phyloP scores from a whole-genome alignment of 2,113 vertebrate species.

The Eptatretus burgeri region DNA sequence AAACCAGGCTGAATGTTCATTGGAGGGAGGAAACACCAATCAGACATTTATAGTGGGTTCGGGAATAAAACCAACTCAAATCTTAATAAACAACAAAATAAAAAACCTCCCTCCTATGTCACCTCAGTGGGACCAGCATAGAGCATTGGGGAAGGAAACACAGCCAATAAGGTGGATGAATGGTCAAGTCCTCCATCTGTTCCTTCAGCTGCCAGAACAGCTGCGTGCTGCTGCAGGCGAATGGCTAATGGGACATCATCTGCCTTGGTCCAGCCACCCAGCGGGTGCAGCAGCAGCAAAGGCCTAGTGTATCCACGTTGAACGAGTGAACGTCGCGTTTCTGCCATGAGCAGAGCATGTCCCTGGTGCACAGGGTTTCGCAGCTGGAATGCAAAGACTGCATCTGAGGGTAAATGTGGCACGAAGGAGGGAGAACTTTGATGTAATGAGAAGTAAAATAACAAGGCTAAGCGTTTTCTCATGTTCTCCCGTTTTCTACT shows the following conservation, averaged over 20 bases:
- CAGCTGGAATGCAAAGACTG: conserved; percentile 84
- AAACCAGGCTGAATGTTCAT: too few species aligned
- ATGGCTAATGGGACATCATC: conserved; percentile 72
- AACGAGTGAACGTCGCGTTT: conserved; percentile 56
- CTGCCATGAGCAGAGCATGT: conserved; percentile 77
- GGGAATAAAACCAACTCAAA: too few species aligned
- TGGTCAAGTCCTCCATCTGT: conserved; percentile 57
- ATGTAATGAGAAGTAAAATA: too few species aligned
- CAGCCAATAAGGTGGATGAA: conserved; percentile 59
- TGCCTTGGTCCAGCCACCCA: conserved; percentile 93
- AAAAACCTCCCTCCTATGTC: conserved; percentile 9
- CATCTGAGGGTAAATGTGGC: conserved; percentile 22
- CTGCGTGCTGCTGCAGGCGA: conserved; percentile 84
- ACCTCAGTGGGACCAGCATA: conserved; percentile 96
- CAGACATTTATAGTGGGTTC: too few species aligned
- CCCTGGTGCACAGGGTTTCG: conserved; percentile 92
- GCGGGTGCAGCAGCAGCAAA: conserved; percentile 60
- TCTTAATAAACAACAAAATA: too few species aligned
- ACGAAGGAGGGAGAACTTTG: background rate
- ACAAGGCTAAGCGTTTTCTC: too few species aligned
- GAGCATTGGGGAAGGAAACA: conserved; percentile 98
- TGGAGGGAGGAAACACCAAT: too few species aligned
- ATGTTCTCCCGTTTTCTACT: background rate
- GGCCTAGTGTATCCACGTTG: conserved; percentile 67
- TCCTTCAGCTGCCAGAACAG: conserved; percentile 61